A percentile compares a stretch with the other conserved stretches of the same genome.
These are phyloP conservation scores for Mastigias papua DNA, from an alignment of 30 jellyfish, hydroid and myxozoan species.

Conservation along the genomic window DNA sequence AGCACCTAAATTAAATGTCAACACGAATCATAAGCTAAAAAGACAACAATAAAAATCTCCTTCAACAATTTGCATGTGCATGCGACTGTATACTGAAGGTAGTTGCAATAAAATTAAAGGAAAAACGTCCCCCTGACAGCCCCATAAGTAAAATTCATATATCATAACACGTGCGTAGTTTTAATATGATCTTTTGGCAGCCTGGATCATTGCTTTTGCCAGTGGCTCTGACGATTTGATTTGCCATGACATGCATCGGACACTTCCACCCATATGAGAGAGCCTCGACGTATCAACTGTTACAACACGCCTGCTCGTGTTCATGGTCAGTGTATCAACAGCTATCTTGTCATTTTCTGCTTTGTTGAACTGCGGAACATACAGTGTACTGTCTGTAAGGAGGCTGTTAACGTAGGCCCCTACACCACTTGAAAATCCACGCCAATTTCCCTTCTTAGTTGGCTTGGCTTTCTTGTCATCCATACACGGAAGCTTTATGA, in stretches of 20 bases:
- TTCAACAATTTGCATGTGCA: too few relatives aligned
- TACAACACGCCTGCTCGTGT: conserved; percentile 44
- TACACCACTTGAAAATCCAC: conserved; percentile 54
- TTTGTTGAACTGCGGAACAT: conserved; percentile 58
- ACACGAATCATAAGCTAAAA: too few relatives aligned
- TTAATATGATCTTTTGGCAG: conserved; percentile 27
- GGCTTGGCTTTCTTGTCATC: conserved; percentile 45
- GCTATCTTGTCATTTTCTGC: conserved; percentile 32
- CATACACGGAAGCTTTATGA: conserved; percentile 58
- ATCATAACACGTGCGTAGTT: background rate
- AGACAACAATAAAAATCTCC: too few relatives aligned
- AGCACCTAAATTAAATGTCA: too few relatives aligned
- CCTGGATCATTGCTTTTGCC: conserved; percentile 57
- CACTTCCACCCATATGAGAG: conserved; percentile 78
- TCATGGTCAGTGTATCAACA: conserved; percentile 26
- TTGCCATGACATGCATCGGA: conserved; percentile 74
- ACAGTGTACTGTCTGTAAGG: conserved; percentile 64
- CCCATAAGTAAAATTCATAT: background rate
- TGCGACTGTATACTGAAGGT: too few relatives aligned
- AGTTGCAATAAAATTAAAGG: background rate
- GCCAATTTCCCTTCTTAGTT: conserved; percentile 49
- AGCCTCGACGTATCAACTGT: conserved; percentile 64
- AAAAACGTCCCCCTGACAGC: background rate
- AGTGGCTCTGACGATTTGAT: conserved; percentile 46
- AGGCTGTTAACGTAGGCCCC: conserved; percentile 72